These are phyloP conservation scores for Pangasius djambal DNA, from an alignment of 2,797 vertebrate genomes.

Conservation along the genomic window DNA sequence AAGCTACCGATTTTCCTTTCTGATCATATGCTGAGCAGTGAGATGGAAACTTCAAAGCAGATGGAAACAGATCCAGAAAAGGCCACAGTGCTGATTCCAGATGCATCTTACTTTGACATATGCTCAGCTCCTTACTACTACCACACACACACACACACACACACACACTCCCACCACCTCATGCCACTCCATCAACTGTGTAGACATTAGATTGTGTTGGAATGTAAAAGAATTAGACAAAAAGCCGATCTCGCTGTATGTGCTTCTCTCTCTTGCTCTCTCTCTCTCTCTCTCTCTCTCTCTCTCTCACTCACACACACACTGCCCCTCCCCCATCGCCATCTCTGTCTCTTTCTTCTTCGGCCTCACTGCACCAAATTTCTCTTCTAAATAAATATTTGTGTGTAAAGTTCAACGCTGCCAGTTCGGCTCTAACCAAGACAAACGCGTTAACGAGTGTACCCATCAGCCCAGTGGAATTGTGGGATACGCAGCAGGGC, in stretches of 20 bases:
- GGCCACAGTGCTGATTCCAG: neutral
- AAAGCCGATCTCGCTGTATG: neutral
- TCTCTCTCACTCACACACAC: neutral
- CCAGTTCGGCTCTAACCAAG: slow-evolving; percentile 80
- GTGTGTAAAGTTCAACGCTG: slow-evolving; percentile 75
- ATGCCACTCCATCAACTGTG: neutral
- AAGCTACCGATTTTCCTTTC: neutral
- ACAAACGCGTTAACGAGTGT: slow-evolving; percentile 79
- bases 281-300: neutral
- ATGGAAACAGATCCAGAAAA: neutral
- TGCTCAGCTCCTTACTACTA: neutral
- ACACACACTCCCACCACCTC: neutral
- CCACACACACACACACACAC: neutral
- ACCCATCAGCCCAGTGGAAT: slow-evolving; percentile 41
- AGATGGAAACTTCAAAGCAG: neutral
- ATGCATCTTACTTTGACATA: slow-evolving; percentile 4
- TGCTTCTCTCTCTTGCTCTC: neutral
- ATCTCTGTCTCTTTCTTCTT: slow-evolving; percentile 57
- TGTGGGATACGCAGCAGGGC: slow-evolving; percentile 61
- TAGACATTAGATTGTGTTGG: neutral
- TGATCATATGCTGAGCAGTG: neutral
- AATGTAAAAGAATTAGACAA: neutral
- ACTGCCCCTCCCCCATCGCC: neutral
- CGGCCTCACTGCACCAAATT: slow-evolving; percentile 59
- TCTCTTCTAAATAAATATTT: slow-evolving; percentile 78